A percentile compares a stretch with the other conserved stretches of the same genome.
Evolutionary conservation across 2,113 vertebrate species (phyloP).

Genomic region (Lagopus leucura): DNA sequence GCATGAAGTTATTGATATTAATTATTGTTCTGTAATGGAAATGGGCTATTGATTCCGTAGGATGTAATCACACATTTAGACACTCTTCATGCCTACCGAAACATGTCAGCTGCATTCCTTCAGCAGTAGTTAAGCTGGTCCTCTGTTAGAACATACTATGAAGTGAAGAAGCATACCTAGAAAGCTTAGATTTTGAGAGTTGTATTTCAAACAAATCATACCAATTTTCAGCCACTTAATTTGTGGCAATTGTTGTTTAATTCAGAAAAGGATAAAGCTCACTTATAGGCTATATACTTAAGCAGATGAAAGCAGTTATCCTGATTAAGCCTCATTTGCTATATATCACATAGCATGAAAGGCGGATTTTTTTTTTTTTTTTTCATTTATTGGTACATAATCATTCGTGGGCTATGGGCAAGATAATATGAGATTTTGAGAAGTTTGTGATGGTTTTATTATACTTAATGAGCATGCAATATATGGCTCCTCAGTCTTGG

Average conservation of each 20-base stretch:
- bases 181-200: neutral
- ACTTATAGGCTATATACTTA: slow-evolving; percentile 8
- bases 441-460: slow-evolving; percentile 51
- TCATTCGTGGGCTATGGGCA: neutral
- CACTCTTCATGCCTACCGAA: neutral
- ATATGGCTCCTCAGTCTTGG: slow-evolving; percentile 24
- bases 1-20: neutral
- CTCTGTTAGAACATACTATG: neutral
- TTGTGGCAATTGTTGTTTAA: neutral
- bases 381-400: neutral
- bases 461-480: slow-evolving; percentile 35
- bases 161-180: neutral
- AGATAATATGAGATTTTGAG: neutral
- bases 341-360: neutral
- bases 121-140: neutral
- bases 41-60: neutral
- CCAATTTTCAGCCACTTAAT: slow-evolving; percentile 5
- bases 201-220: neutral
- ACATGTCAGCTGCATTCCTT: neutral
- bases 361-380: neutral
- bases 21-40: neutral
- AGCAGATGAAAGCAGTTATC: slow-evolving; percentile 26
- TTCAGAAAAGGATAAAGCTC: slow-evolving; percentile 21
- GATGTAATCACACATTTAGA: neutral
- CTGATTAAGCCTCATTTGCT: slow-evolving; percentile 39